Percentiles rank a stretch among this genome's conserved stretches.
phyloP scores from a whole-genome alignment of 2,797 vertebrate species.

The Petrocephalus schoutedeni region DNA sequence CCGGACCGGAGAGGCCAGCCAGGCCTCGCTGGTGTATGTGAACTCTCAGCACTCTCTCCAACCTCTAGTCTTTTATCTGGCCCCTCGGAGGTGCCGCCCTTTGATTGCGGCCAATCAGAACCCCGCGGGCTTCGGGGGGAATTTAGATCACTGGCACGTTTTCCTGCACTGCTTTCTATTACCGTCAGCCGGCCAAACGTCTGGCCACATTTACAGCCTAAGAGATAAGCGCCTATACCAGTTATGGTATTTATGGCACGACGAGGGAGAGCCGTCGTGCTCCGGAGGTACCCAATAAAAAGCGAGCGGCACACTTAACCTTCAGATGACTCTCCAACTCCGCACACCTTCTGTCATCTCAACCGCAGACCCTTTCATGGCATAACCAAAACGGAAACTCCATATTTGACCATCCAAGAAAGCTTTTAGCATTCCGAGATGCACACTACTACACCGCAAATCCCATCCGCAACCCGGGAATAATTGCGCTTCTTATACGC shows the following conservation, averaged over 20 bases:
- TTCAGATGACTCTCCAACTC: conserved; percentile 20
- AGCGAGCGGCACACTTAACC: conserved; percentile 41
- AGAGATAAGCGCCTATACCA: conserved; percentile 47
- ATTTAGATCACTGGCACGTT: conserved; percentile 43
- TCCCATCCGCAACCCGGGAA: neutral
- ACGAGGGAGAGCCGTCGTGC: conserved; percentile 45
- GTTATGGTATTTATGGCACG: conserved; percentile 55
- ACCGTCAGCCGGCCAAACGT: conserved; percentile 37
- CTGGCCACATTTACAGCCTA: conserved; percentile 46
- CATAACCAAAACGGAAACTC: neutral
- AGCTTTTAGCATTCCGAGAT: neutral
- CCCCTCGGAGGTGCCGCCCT: conserved; percentile 29
- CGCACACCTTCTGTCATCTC: conserved; percentile 36
- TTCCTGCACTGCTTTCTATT: conserved; percentile 32
- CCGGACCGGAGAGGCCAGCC: conserved; percentile 22
- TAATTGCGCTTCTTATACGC: neutral
- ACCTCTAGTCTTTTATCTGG: conserved; percentile 49
- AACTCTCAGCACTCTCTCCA: conserved; percentile 46
- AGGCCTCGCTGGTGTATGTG: conserved; percentile 30
- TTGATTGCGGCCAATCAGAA: conserved; percentile 42
- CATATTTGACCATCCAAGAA: neutral
- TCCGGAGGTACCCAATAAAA: conserved; percentile 44
- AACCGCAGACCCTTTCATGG: neutral
- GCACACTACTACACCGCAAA: neutral
- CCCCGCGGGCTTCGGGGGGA: conserved; percentile 36